phyloP scores from a whole-genome alignment of 2,888 invertebrate species.

The Orthosia gracilis region DNA sequence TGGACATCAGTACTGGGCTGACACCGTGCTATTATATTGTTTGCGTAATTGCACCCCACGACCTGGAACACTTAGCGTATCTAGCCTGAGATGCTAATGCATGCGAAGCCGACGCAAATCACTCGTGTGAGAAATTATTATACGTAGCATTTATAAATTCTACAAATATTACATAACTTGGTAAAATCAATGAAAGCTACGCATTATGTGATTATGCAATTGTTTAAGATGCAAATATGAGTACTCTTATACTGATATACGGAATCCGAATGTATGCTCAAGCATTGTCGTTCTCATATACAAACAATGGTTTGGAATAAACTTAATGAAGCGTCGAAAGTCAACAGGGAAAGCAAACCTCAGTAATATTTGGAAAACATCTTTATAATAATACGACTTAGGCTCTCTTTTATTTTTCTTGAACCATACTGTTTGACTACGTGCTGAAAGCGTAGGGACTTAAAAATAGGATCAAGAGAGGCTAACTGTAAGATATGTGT shows the following conservation, averaged over 20 bases:
- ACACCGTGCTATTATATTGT: slow-evolving; percentile 86
- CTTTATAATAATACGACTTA: slow-evolving; percentile 73
- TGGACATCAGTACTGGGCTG: slow-evolving; percentile 76
- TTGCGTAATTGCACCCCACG: slow-evolving; percentile 85
- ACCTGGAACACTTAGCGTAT: slow-evolving; percentile 78
- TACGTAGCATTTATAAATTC: slow-evolving; percentile 53
- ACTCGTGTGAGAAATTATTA: slow-evolving; percentile 74
- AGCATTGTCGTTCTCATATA: slow-evolving; percentile 69
- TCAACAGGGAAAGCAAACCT: slow-evolving; percentile 77
- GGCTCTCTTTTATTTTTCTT: slow-evolving; percentile 73
- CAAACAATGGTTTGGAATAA: slow-evolving; percentile 80
- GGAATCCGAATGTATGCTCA: slow-evolving; percentile 65
- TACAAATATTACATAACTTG: slow-evolving; percentile 37
- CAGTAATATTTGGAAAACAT: slow-evolving; percentile 78
- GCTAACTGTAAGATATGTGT: slow-evolving; percentile 59
- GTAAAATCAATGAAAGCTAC: slow-evolving; percentile 46
- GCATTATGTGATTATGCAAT: slow-evolving; percentile 44
- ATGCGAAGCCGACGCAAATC: slow-evolving; percentile 79
- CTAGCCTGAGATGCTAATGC: slow-evolving; percentile 81
- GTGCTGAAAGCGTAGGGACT: slow-evolving; percentile 58
- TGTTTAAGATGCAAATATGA: slow-evolving; percentile 59
- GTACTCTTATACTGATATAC: slow-evolving; percentile 55
- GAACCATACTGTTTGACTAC: slow-evolving; percentile 60
- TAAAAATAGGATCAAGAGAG: slow-evolving; percentile 56
- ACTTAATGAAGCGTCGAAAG: slow-evolving; percentile 83